Evolutionary conservation across 2,113 vertebrate genomes (phyloP).

Genomic region (Emydura subglobosa): DNA sequence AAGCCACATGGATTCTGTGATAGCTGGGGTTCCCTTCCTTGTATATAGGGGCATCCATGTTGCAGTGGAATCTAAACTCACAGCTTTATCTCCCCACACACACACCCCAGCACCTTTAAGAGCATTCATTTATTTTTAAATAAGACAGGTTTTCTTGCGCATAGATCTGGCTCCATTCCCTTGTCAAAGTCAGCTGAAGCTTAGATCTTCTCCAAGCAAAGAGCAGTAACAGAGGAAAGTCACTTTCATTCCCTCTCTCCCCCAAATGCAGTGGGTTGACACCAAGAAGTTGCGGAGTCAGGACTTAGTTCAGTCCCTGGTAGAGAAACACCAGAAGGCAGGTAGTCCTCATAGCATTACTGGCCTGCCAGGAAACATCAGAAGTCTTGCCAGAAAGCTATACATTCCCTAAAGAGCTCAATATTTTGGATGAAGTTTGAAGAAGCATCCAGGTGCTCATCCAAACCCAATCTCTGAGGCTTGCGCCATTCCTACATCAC

Average conservation of each 20-base stretch:
- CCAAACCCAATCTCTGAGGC: background rate
- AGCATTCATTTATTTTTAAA: background rate
- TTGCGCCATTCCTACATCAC: background rate
- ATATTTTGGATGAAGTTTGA: background rate
- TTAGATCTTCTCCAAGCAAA: background rate
- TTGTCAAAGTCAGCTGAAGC: background rate
- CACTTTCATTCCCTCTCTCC: background rate
- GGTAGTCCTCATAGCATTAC: background rate
- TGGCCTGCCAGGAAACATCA: background rate
- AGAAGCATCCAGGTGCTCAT: background rate
- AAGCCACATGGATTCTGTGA: background rate
- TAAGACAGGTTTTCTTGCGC: background rate
- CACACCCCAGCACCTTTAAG: background rate
- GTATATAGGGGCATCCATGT: rapidly evolving
- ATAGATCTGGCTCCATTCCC: background rate
- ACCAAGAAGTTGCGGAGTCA: background rate
- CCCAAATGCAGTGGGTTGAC: background rate
- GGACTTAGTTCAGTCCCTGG: background rate
- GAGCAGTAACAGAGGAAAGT: background rate
- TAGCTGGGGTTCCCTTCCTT: background rate
- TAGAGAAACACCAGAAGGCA: background rate
- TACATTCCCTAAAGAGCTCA: background rate
- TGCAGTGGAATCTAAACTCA: background rate
- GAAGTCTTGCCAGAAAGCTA: background rate
- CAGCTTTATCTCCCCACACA: background rate